Percentiles rank a stretch among this genome's conserved stretches.
Evolutionary conservation across 2,113 vertebrate genomes (phyloP).

Genomic region (Parus major): DNA sequence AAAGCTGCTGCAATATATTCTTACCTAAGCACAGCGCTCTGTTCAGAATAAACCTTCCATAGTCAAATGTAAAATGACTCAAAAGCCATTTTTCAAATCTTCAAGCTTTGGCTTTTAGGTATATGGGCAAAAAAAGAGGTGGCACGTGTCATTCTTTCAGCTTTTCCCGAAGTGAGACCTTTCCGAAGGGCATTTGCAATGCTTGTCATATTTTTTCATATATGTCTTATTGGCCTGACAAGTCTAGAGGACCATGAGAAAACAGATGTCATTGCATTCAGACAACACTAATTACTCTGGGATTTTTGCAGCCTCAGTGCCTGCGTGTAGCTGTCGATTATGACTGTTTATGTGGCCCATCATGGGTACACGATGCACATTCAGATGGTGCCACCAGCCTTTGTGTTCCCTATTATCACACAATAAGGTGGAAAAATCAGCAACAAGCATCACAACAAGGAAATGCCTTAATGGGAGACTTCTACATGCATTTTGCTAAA

Average conservation of each 20-base stretch:
- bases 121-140: constrained; percentile 57
- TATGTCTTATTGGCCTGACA: constrained; percentile 80
- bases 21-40: not conserved
- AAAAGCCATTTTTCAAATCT: constrained; percentile 55
- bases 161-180: constrained; percentile 75
- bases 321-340: constrained; percentile 75
- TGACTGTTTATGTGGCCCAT: constrained; percentile 69
- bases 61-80: constrained; percentile 37
- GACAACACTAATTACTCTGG: constrained; percentile 86
- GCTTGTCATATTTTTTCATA: constrained; percentile 84
- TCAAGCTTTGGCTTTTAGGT: constrained; percentile 54
- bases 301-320: constrained; percentile 80
- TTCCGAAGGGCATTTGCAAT: constrained; percentile 77
- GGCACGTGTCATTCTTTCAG: constrained; percentile 72
- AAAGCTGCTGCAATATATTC: not conserved
- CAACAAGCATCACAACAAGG: not conserved
- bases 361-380: constrained; percentile 31
- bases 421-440: constrained; percentile 14
- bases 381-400: constrained; percentile 51
- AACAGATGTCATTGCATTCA: constrained; percentile 84
- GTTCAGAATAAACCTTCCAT: constrained; percentile 22
- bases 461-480: not conserved
- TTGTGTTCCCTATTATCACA: constrained; percentile 56
- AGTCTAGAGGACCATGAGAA: constrained; percentile 79
- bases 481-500: constrained; percentile 29